Conservation (phyloP, 2,888 invertebrate genomes). For the Microplitis manilae region DNA sequence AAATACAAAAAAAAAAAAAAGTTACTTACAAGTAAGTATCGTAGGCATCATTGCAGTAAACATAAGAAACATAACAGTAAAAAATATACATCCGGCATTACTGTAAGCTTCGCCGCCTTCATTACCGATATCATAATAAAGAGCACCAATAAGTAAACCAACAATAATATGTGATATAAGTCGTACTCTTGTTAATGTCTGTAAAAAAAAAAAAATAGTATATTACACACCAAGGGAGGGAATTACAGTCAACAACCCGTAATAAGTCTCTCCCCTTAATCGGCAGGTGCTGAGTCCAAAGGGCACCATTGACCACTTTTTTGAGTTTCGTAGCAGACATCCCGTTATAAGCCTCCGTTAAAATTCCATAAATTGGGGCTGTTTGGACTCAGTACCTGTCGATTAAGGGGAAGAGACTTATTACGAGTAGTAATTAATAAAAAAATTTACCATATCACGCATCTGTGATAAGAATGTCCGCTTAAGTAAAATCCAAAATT, state of each 20-base stretch:
- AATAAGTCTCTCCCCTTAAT: too few relatives aligned
- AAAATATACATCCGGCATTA: conserved; percentile 96
- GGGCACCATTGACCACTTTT: too few relatives aligned
- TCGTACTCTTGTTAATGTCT: conserved; percentile 91
- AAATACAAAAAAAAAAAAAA: conserved; percentile 20
- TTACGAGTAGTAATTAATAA: neutral
- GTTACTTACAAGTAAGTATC: conserved; percentile 91
- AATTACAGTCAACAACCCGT: neutral
- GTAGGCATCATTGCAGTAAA: conserved; percentile 99
- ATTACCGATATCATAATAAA: conserved; percentile 94
- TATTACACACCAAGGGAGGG: neutral
- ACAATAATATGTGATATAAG: conserved; percentile 90
- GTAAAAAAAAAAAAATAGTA: conserved; percentile 58
- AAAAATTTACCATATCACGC: conserved; percentile 75
- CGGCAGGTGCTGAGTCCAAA: too few relatives aligned
- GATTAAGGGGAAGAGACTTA: too few relatives aligned
- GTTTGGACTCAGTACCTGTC: too few relatives aligned
- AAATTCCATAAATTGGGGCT: too few relatives aligned
- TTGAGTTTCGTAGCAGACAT: too few relatives aligned
- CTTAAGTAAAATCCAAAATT: conserved; percentile 90
- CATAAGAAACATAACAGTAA: conserved; percentile 96
- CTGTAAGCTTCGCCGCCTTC: conserved; percentile 95
- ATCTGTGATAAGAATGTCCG: conserved; percentile 87
- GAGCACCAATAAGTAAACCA: conserved; percentile 91
- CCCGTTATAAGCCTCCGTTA: too few relatives aligned